Evolutionary conservation across 2,113 vertebrate species (phyloP), one percentile per base, ranked within the genome.

Genomic region (Diadophis punctatus): DNA sequence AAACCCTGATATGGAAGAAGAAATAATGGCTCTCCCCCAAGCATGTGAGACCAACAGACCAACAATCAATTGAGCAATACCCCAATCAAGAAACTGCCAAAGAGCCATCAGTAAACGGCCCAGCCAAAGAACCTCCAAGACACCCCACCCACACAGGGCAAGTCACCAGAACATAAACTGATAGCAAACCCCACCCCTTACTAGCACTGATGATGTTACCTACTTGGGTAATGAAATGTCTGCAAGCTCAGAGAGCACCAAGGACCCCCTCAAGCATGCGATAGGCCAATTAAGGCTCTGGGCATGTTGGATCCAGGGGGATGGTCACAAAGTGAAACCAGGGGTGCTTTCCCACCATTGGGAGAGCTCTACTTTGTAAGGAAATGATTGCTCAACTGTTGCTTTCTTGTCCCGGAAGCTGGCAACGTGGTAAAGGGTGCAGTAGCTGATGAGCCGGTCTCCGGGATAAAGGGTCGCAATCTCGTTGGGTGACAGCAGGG

Each of bases 381-480:
- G 86, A 0, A 20, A 55, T 20, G 43, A 1, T 0, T 84, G 1
- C 89, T 5, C 96, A 98, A 55, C 99, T 96, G 91, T 97, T 0
- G 90, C 94, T 93, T 93, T 97, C 91, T 94, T 97, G 92, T 96
- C 49, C 49, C 97, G 97, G 95, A 99, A 99, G 94, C 96, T 91
- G 12, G 98, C 98, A 56, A 98, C 97, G 94, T 98, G 98, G 90
- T 98, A 99, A 25, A 99, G 98, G 27, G 98, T 97, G 49, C 99
- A 99, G 95, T 99, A 99, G 95, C 99, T 98, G 93, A 99, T 94
- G 7, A 99, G 98, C 48, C 97, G 96, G 95, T 98, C 98, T 0
- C 99, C 99, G 0, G 99, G 98, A 94, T 99, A 99, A 46, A 99
- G 98, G 0, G 99, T 97, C 0, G 99, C 98, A 93, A 99, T 99